Evolutionary conservation across 2,113 vertebrate species (phyloP), one percentile per base, ranked within the genome.

Genomic region (Poeciliopsis turrubarensis): DNA sequence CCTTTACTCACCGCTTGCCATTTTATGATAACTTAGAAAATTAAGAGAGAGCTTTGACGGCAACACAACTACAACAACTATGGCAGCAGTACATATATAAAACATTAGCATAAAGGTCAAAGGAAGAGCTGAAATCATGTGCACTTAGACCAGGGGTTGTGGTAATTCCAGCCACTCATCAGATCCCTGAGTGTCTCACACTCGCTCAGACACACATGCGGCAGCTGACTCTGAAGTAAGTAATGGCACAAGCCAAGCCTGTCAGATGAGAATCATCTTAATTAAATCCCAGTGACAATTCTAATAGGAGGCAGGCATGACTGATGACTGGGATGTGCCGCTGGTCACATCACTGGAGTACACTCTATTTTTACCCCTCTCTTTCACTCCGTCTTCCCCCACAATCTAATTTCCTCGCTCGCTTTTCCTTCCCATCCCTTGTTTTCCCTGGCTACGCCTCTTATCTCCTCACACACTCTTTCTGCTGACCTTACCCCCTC

Each of bases 181-280:
- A 26, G 32, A 34, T 80, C 27, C 44, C 0, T 31, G 65, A 68
- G 0, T 65, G 25, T 64, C 65, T 64, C 65, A 44, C 72, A 69
- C 62, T 76, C 26, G 32, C 25, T 22, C 29, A 10, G 9, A 72
- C 29, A 79, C 64, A 79, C 60, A 75, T 68, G 75, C 75, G 86
- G 68, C 78, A 86, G 81, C 64, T 71, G 67, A 31, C 60, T 25
- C 61, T 72, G 75, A 74, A 80, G 81, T 89, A 92, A 92, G 87
- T 93, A 93, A 92, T 88, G 88, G 80, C 81, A 77, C 80, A 47
- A 86, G 83, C 81, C 89, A 73, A 72, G 79, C 82, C 92, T 91
- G 92, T 91, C 93, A 93, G 91, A 93, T 91, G 85, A 91, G 81
- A 93, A 93, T 93, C 89, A 91, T 94, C 89, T 94, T 92, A 93